Conservation (phyloP, 2,888 invertebrate genomes). For the Eumacrocentrus americanus region DNA sequence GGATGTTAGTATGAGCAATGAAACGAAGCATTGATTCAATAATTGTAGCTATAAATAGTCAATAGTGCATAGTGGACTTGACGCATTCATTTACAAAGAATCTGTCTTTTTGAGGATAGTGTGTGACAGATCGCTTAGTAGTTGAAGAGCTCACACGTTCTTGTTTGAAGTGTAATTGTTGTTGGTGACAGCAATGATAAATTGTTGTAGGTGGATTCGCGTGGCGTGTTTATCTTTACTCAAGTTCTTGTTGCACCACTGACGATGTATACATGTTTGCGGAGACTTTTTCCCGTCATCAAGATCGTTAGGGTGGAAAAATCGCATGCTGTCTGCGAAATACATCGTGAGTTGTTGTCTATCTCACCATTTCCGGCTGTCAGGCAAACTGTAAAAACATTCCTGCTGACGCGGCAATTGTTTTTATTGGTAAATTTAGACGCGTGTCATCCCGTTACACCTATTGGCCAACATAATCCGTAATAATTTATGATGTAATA, state of each 20-base stretch:
- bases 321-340: slow-evolving; percentile 23
- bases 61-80: too few relatives aligned
- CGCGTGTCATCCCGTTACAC: too few relatives aligned
- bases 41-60: too few relatives aligned
- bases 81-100: too few relatives aligned
- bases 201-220: slow-evolving; percentile 29
- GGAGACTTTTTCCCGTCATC: slow-evolving; percentile 25
- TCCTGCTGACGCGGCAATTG: not conserved
- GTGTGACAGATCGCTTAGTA: too few relatives aligned
- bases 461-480: too few relatives aligned
- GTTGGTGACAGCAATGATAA: slow-evolving; percentile 44
- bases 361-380: not conserved
- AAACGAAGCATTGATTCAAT: too few relatives aligned
- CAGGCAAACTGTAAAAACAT: not conserved
- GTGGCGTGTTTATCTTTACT: slow-evolving; percentile 31
- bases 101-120: too few relatives aligned
- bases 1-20: too few relatives aligned
- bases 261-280: slow-evolving; percentile 17
- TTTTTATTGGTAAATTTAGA: not conserved
- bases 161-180: slow-evolving; percentile 46
- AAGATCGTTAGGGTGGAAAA: slow-evolving; percentile 37
- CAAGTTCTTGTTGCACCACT: slow-evolving; percentile 21
- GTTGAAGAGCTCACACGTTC: slow-evolving; percentile 32
- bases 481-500: too few relatives aligned
- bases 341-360: not conserved